These are phyloP conservation scores for Platycnemis pennipes DNA, from an alignment of 2,888 invertebrate genomes.

Conservation along the genomic window DNA sequence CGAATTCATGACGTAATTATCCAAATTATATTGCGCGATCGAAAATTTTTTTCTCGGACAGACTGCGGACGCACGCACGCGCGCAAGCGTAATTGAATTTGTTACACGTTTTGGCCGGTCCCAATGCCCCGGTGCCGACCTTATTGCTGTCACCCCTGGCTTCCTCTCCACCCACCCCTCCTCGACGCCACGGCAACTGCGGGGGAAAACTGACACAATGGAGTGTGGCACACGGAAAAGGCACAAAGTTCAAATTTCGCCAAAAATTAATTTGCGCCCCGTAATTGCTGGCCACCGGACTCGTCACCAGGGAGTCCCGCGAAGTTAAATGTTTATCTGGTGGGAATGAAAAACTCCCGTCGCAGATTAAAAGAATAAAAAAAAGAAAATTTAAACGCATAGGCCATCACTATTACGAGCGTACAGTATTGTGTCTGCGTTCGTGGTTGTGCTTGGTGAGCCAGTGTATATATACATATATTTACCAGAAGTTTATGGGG, in stretches of 20 bases:
- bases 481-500: background rate
- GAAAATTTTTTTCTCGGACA: background rate
- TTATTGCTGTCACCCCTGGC: background rate
- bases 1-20: conserved; percentile 47
- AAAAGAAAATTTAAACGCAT: no score
- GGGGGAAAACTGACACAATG: background rate
- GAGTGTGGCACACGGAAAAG: background rate
- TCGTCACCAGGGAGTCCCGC: conserved; percentile 11
- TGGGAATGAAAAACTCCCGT: background rate
- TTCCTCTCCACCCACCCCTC: background rate
- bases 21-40: conserved; percentile 52
- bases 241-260: conserved; percentile 19
- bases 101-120: conserved; percentile 22
- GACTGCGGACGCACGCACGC: background rate
- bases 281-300: conserved; percentile 14
- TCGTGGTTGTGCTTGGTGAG: background rate
- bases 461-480: background rate
- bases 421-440: background rate
- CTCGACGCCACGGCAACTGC: background rate
- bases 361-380: background rate
- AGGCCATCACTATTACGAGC: background rate
- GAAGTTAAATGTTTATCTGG: conserved; percentile 35
- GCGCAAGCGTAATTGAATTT: conserved; percentile 44
- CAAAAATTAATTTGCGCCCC: conserved; percentile 58
- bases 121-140: background rate